Evolutionary conservation across 2,797 vertebrate genomes (phyloP).

Genomic region (Thaleichthys pacificus): DNA sequence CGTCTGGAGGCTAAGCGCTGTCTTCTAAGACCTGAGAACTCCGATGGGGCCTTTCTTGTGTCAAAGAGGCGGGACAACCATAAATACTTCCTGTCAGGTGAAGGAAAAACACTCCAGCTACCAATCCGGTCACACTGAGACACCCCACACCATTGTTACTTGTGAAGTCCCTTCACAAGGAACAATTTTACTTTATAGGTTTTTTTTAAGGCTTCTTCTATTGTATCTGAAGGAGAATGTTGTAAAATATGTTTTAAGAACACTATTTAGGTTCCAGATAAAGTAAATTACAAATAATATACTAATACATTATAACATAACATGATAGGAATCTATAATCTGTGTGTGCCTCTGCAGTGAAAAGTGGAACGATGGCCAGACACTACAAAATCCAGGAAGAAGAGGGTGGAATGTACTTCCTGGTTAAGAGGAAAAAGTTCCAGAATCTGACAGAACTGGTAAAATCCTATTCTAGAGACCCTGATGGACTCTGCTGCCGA

Average conservation of each 20-base stretch:
- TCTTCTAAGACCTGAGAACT: slow-evolving; percentile 51
- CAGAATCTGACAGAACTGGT: slow-evolving; percentile 42
- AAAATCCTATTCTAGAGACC: slow-evolving; percentile 32
- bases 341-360: slow-evolving; percentile 43
- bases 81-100: slow-evolving; percentile 58
- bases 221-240: too few species aligned
- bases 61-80: slow-evolving; percentile 44
- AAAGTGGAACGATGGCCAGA: slow-evolving; percentile 28
- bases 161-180: not conserved
- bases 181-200: not conserved
- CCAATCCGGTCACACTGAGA: not conserved
- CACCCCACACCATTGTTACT: too few species aligned
- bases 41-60: slow-evolving; percentile 54
- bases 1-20: slow-evolving; percentile 51
- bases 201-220: not conserved
- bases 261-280: too few species aligned
- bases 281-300: too few species aligned
- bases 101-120: not conserved
- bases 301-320: too few species aligned
- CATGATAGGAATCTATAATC: too few species aligned
- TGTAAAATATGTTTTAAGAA: too few species aligned
- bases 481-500: slow-evolving; percentile 41
- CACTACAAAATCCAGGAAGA: slow-evolving; percentile 54
- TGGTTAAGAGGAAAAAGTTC: slow-evolving; percentile 42
- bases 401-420: slow-evolving; percentile 34